Percentiles rank a stretch among this genome's conserved stretches.
Evolutionary conservation across 2,888 invertebrate species (phyloP).

Genomic region (Cenopis cana): DNA sequence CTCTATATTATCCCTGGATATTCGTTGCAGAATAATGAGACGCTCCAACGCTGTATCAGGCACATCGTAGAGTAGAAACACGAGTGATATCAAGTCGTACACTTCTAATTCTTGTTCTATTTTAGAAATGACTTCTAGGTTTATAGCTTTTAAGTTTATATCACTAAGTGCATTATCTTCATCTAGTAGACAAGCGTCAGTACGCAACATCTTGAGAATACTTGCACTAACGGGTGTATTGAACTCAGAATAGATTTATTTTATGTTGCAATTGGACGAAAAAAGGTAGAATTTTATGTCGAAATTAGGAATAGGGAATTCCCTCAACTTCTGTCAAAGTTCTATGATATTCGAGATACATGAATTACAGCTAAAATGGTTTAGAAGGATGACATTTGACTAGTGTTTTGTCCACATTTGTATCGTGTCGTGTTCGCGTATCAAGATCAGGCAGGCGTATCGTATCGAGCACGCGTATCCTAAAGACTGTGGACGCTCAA

Average conservation of each 20-base stretch:
- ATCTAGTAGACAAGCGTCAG: constrained; percentile 55
- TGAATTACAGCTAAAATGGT: too few relatives aligned
- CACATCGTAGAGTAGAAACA: constrained; percentile 74
- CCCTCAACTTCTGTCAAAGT: neutral
- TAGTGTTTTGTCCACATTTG: too few relatives aligned
- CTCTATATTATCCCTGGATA: constrained; percentile 62
- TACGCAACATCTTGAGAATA: constrained; percentile 51
- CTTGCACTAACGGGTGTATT: too few relatives aligned
- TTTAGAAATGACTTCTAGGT: constrained; percentile 63
- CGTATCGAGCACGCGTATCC: too few relatives aligned
- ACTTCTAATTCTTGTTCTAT: constrained; percentile 73
- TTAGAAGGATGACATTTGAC: too few relatives aligned
- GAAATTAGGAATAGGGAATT: constrained; percentile 20
- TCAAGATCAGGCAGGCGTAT: too few relatives aligned
- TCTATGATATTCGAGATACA: neutral
- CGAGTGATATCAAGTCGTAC: constrained; percentile 72
- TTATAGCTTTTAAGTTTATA: constrained; percentile 56
- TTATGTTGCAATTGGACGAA: too few relatives aligned
- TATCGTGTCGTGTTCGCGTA: too few relatives aligned
- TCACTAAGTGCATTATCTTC: constrained; percentile 54
- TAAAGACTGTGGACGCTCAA: too few relatives aligned
- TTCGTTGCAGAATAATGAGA: constrained; percentile 67
- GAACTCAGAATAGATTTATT: neutral
- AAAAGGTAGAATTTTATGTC: too few relatives aligned
- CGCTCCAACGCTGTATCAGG: constrained; percentile 75